phyloP scores from a whole-genome alignment of 2,888 invertebrate genomes.

The Rapana venosa region DNA sequence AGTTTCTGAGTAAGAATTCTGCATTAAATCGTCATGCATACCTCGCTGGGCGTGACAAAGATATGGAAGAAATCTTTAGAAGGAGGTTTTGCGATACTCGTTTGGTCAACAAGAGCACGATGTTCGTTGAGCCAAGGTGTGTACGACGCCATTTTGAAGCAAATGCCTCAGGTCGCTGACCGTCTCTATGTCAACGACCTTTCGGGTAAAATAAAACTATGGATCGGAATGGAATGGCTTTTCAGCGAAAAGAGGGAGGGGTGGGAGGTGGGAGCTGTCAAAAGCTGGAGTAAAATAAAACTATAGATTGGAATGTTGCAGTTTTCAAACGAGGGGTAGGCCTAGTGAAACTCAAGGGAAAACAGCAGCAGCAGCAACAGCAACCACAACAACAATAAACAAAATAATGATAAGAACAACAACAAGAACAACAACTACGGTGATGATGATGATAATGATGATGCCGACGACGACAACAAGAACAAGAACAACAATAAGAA shows the following conservation, averaged over 20 bases:
- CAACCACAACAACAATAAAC: neutral
- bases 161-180: neutral
- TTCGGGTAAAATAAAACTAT: neutral
- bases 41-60: conserved; percentile 65
- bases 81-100: conserved; percentile 64
- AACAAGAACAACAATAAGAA: neutral
- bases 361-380: neutral
- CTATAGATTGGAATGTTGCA: too few relatives aligned
- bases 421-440: neutral
- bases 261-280: too few relatives aligned
- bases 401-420: neutral
- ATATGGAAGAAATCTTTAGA: conserved; percentile 74
- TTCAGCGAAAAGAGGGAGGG: too few relatives aligned
- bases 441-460: neutral
- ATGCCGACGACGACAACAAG: neutral
- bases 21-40: conserved; percentile 41
- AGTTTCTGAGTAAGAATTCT: neutral
- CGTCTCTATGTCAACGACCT: conserved; percentile 55
- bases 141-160: conserved; percentile 62
- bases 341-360: neutral
- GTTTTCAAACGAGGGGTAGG: too few relatives aligned
- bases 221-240: neutral
- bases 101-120: conserved; percentile 62
- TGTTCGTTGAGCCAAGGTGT: conserved; percentile 59
- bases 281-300: too few relatives aligned